These are phyloP conservation scores for Polyommatus iphigenia DNA, from an alignment of 2,888 invertebrate genomes.

Conservation along the genomic window DNA sequence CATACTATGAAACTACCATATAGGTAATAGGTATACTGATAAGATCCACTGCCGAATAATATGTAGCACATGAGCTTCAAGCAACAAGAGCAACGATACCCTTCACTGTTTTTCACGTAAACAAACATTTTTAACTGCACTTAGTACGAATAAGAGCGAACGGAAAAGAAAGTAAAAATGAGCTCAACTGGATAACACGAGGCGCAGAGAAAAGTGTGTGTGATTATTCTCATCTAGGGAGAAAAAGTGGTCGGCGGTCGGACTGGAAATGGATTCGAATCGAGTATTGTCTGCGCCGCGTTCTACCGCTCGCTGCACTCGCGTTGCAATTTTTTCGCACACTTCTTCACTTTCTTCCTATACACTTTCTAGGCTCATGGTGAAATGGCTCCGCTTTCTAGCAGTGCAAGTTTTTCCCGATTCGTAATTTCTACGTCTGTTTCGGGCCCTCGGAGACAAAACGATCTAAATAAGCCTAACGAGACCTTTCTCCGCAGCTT, in stretches of 20 bases:
- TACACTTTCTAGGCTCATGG: conserved; percentile 79
- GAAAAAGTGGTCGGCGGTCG: conserved; percentile 67
- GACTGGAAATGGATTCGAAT: conserved; percentile 64
- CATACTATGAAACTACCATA: neutral
- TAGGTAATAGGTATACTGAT: neutral
- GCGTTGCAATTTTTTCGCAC: conserved; percentile 68
- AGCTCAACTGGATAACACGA: conserved; percentile 69
- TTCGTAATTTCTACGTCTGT: conserved; percentile 66
- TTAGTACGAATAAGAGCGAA: conserved; percentile 71
- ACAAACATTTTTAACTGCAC: conserved; percentile 36
- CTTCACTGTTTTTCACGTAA: conserved; percentile 7
- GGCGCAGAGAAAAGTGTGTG: conserved; percentile 60
- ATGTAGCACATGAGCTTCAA: neutral
- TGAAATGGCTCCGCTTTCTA: conserved; percentile 77
- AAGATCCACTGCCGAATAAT: neutral
- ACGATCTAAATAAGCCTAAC: conserved; percentile 43
- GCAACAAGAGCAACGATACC: neutral
- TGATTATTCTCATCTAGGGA: conserved; percentile 58
- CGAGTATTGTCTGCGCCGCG: conserved; percentile 57
- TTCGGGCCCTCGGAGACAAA: conserved; percentile 24
- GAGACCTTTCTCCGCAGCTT: conserved; percentile 57
- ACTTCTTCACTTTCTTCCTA: conserved; percentile 78
- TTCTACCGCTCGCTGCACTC: conserved; percentile 61
- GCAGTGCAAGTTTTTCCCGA: conserved; percentile 77
- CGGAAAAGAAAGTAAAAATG: conserved; percentile 80